phyloP scores from a whole-genome alignment of 2,888 invertebrate species.

The Zaprionus bogoriensis region DNA sequence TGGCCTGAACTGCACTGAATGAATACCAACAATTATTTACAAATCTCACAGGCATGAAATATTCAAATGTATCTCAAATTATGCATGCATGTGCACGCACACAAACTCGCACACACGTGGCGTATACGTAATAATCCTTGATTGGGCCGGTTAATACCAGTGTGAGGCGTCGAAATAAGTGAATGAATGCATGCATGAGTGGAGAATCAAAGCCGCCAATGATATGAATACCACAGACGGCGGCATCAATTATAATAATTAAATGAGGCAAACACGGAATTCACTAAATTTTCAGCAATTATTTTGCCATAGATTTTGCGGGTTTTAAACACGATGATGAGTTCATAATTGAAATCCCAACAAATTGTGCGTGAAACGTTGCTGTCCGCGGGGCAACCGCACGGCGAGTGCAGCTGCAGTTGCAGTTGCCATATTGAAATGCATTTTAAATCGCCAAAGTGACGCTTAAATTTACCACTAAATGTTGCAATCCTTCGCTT shows the following conservation, averaged over 20 bases:
- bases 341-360: slow-evolving; percentile 51
- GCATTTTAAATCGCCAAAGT: not conserved
- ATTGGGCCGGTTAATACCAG: not conserved
- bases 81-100: not conserved
- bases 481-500: slow-evolving; percentile 31
- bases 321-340: slow-evolving; percentile 50
- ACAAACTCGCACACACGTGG: not conserved
- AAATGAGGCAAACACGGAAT: slow-evolving; percentile 18
- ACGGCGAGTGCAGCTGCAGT: not conserved
- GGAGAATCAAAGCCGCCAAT: not conserved
- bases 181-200: not conserved
- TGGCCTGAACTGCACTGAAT: not conserved
- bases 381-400: not conserved
- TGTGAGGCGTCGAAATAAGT: not conserved
- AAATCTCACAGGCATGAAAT: not conserved
- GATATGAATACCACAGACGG: slow-evolving; percentile 16
- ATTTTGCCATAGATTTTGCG: slow-evolving; percentile 33
- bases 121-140: slow-evolving; percentile 31
- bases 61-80: slow-evolving; percentile 2
- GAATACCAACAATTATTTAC: not conserved
- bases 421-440: not conserved
- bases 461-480: not conserved
- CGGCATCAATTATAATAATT: slow-evolving; percentile 36
- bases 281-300: slow-evolving; percentile 15
- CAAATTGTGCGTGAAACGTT: slow-evolving; percentile 36